phyloP scores from a whole-genome alignment of 2,113 vertebrate genomes.

The Tenebrosternarchus preto region DNA sequence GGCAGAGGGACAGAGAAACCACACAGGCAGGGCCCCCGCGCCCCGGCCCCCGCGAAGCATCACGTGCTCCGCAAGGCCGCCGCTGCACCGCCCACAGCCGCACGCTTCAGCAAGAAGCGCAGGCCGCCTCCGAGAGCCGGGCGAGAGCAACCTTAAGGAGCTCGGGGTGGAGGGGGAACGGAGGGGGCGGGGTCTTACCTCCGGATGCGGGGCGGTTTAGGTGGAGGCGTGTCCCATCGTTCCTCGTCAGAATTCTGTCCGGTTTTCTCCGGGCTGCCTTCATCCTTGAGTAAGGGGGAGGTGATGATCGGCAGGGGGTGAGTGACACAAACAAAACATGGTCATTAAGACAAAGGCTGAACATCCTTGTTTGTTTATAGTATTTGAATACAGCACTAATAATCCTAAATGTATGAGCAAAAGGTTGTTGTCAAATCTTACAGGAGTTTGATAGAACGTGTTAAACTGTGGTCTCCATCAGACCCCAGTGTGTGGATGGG shows the following conservation, averaged over 20 bases:
- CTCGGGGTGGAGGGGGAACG: too few relatives aligned
- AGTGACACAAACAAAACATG: not conserved
- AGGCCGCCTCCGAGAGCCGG: not conserved
- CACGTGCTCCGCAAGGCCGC: not conserved
- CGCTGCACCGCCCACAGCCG: not conserved
- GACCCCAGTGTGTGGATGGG: too few relatives aligned
- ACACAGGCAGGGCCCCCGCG: not conserved
- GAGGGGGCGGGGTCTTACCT: slow-evolving; percentile 72
- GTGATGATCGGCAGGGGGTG: slow-evolving; percentile 14
- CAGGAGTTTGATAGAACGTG: too few relatives aligned
- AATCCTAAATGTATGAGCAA: too few relatives aligned
- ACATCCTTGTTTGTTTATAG: not conserved
- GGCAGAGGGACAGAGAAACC: not conserved
- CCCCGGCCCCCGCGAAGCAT: not conserved
- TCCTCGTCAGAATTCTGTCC: slow-evolving; percentile 79
- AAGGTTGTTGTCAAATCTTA: too few relatives aligned
- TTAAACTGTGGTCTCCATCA: too few relatives aligned
- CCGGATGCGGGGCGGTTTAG: slow-evolving; percentile 93
- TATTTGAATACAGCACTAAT: not conserved
- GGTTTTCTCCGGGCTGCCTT: slow-evolving; percentile 83
- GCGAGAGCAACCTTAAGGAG: not conserved
- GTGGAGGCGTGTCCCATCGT: slow-evolving; percentile 90
- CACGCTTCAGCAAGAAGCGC: not conserved
- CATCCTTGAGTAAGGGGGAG: slow-evolving; percentile 74
- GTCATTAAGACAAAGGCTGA: not conserved